Evolutionary conservation across 1,140 invertebrate species (phyloP).

Genomic region (Drosophila yakuba): DNA sequence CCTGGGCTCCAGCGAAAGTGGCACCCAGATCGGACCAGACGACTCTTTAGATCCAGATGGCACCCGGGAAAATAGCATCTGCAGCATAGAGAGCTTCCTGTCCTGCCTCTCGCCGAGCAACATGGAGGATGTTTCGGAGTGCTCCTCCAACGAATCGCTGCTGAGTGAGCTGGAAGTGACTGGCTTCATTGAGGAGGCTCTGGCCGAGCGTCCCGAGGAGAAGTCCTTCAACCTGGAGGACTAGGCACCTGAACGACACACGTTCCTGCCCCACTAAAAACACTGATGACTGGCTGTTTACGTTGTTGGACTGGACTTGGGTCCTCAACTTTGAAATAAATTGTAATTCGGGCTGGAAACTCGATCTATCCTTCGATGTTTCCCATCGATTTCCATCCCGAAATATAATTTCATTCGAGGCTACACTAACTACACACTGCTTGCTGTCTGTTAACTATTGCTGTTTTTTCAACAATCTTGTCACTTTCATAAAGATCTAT

Average conservation of each 20-base stretch:
- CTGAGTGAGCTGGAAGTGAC: constrained; percentile 20
- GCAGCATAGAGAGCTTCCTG: constrained; percentile 50
- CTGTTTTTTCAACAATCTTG: constrained; percentile 9
- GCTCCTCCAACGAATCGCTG: neutral
- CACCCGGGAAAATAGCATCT: constrained; percentile 5
- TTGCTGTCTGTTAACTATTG: neutral
- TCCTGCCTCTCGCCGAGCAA: constrained; percentile 33
- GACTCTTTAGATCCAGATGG: neutral
- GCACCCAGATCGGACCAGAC: constrained; percentile 47
- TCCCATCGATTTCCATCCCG: constrained; percentile 12
- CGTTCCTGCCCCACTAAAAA: neutral
- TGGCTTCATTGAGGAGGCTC: constrained; percentile 34
- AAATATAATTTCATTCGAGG: constrained; percentile 10
- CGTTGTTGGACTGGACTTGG: neutral
- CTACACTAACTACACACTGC: neutral
- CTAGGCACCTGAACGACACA: neutral
- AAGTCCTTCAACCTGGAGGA: neutral
- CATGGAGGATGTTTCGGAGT: neutral
- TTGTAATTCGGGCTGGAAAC: constrained; percentile 13
- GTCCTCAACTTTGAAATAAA: neutral
- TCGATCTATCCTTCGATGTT: neutral
- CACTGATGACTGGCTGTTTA: neutral
- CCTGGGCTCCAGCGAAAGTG: constrained; percentile 7
- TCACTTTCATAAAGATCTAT: constrained; percentile 16
- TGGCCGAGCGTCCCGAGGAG: constrained; percentile 5